Conservation (phyloP, 1,140 invertebrate genomes). For the Gyrodactylus salaris region DNA sequence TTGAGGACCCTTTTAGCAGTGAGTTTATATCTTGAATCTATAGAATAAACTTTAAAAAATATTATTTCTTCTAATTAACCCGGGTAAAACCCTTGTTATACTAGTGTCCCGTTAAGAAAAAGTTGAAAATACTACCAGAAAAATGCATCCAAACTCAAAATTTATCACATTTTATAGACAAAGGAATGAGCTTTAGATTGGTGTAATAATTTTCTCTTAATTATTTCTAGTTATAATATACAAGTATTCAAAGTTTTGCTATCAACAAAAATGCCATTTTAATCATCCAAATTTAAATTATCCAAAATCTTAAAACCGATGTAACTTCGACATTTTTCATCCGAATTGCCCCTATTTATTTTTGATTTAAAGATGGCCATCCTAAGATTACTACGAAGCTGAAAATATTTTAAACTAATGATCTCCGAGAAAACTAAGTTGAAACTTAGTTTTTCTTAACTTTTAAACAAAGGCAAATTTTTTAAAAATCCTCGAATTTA, state of each 20-base stretch:
- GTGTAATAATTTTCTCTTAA: too few relatives aligned
- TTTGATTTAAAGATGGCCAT: too few relatives aligned
- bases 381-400: too few relatives aligned
- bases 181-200: not conserved
- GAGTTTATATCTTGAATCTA: not conserved
- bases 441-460: not conserved
- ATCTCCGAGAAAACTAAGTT: not conserved
- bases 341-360: too few relatives aligned
- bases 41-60: not conserved
- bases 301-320: too few relatives aligned
- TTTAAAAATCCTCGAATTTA: not conserved
- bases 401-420: too few relatives aligned
- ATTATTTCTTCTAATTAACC: not conserved
- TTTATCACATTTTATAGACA: not conserved
- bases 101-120: not conserved
- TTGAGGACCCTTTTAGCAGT: not conserved
- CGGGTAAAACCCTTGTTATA: not conserved
- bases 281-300: too few relatives aligned
- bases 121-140: too few relatives aligned
- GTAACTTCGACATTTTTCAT: too few relatives aligned
- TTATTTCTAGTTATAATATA: too few relatives aligned
- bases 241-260: too few relatives aligned
- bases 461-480: not conserved
- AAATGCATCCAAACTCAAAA: not conserved
- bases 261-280: too few relatives aligned